Evolutionary conservation across 2,888 invertebrate genomes (phyloP).

Genomic region (Heteromurus nitidus): DNA sequence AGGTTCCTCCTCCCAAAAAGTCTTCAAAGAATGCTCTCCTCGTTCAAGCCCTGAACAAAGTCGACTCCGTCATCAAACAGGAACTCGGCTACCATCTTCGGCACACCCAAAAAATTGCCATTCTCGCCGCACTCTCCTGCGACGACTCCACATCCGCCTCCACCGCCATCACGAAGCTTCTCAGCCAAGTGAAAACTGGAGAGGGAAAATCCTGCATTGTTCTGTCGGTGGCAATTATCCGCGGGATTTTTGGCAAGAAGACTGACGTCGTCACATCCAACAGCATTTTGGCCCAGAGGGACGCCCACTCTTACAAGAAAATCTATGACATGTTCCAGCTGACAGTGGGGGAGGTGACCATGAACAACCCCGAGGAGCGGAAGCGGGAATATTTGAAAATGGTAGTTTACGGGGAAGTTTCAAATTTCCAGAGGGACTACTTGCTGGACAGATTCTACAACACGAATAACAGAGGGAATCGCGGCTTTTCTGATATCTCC

Average conservation of each 20-base stretch:
- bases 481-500: conserved; percentile 67
- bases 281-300: conserved; percentile 74
- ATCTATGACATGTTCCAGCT: conserved; percentile 74
- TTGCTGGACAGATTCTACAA: conserved; percentile 75
- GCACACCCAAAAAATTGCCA: too few species aligned
- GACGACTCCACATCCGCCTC: too few species aligned
- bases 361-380: conserved; percentile 66
- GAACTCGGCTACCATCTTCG: too few species aligned
- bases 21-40: too few species aligned
- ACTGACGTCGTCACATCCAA: conserved; percentile 75
- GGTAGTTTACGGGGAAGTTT: conserved; percentile 75
- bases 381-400: conserved; percentile 72
- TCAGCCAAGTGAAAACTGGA: conserved; percentile 75
- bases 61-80: too few species aligned
- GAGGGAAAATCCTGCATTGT: conserved; percentile 76
- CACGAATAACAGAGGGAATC: conserved; percentile 74
- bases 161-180: too few species aligned
- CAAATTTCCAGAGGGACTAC: conserved; percentile 75
- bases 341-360: conserved; percentile 70
- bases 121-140: too few species aligned
- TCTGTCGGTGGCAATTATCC: conserved; percentile 74
- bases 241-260: conserved; percentile 73
- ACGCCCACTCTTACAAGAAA: conserved; percentile 70
- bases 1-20: too few species aligned
- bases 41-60: too few species aligned